Percentiles rank a stretch among this genome's conserved stretches.
phyloP scores from a whole-genome alignment of 92 coral and sea anemone species.

The Porites rus region DNA sequence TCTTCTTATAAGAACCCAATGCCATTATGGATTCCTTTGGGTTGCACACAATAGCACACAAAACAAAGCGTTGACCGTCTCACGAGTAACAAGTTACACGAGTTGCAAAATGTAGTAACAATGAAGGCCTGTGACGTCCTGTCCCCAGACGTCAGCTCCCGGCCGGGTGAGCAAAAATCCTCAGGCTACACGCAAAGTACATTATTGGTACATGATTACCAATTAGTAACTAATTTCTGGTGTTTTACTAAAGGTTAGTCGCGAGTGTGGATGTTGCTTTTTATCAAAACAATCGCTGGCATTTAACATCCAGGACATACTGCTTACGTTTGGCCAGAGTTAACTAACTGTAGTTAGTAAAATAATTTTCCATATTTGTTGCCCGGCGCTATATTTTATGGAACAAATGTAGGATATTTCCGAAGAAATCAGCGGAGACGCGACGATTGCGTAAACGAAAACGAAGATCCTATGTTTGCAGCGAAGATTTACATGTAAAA shows the following conservation, averaged over 20 bases:
- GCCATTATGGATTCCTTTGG: constrained; percentile 19
- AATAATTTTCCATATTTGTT: constrained; percentile 8
- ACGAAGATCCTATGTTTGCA: no score
- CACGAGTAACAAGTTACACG: neutral
- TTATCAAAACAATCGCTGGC: neutral
- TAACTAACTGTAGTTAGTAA: neutral
- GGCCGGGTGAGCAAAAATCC: neutral
- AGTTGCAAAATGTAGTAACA: constrained; percentile 5
- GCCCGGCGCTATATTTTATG: constrained; percentile 1
- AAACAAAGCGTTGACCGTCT: neutral
- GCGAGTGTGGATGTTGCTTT: constrained; percentile 8
- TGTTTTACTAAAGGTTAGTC: neutral
- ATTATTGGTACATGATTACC: neutral
- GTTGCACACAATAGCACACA: constrained; percentile 19
- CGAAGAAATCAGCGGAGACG: neutral
- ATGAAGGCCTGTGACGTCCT: neutral
- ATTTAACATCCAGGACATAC: neutral
- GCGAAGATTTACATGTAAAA: no score
- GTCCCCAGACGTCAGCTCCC: neutral
- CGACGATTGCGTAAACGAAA: neutral
- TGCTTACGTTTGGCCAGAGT: constrained; percentile 12
- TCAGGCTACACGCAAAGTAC: neutral
- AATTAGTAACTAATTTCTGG: neutral
- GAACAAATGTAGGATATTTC: neutral
- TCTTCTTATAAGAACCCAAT: constrained; percentile 23